Evolutionary conservation across 2,113 vertebrate genomes (phyloP).

Genomic region (Macrotis lagotis): DNA sequence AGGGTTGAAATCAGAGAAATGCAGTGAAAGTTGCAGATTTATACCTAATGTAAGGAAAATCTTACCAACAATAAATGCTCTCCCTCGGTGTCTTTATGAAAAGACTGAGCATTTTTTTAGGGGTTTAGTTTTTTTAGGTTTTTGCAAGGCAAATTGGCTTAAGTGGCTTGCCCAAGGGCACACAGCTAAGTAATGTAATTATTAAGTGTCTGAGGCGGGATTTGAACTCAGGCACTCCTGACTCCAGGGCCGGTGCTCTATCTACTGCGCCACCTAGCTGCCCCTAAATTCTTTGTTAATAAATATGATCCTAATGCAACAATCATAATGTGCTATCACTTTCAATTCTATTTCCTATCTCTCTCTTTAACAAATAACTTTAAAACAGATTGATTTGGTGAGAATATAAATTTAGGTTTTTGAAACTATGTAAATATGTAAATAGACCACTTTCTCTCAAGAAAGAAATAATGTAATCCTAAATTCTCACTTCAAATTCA

Average conservation of each 20-base stretch:
- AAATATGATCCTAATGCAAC: background rate
- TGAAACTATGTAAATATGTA: background rate
- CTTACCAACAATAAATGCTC: background rate
- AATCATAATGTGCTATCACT: background rate
- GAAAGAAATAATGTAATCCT: background rate
- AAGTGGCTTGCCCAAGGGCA: too few relatives aligned
- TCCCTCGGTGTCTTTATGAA: background rate
- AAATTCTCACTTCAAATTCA: background rate
- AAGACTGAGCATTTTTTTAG: background rate
- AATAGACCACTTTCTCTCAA: background rate
- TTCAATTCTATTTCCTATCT: background rate
- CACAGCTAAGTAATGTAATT: too few relatives aligned
- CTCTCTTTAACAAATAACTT: background rate
- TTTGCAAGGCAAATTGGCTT: too few relatives aligned
- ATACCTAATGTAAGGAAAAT: background rate
- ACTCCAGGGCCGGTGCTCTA: too few relatives aligned
- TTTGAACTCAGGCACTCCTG: too few relatives aligned
- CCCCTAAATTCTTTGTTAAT: background rate
- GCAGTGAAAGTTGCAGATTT: background rate
- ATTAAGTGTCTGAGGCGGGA: too few relatives aligned
- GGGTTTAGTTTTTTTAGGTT: too few relatives aligned
- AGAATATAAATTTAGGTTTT: background rate
- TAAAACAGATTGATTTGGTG: background rate
- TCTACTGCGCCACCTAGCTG: too few relatives aligned
- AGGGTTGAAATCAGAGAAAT: background rate